These are phyloP conservation scores for Drosophila emarginata DNA, from an alignment of 2,888 invertebrate species.

Conservation along the genomic window DNA sequence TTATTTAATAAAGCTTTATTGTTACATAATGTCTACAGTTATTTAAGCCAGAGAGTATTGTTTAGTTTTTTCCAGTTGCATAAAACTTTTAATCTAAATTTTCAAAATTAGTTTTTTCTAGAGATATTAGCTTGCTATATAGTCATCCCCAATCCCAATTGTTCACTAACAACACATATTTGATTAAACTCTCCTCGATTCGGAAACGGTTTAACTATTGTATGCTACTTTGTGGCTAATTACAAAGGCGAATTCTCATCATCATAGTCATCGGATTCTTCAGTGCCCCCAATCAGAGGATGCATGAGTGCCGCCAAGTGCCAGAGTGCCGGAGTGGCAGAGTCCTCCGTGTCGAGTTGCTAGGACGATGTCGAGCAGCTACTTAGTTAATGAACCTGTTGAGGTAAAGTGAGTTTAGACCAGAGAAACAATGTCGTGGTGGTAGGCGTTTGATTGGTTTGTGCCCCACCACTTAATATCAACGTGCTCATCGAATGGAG, in stretches of 20 bases:
- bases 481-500: conserved; percentile 40
- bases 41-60: too few species aligned
- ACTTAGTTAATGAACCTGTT: conserved; percentile 75
- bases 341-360: conserved; percentile 44
- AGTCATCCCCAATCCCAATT: too few species aligned
- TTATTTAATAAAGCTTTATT: too few species aligned
- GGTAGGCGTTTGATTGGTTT: conserved; percentile 41
- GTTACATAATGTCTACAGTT: too few species aligned
- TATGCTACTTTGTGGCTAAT: conserved; percentile 51
- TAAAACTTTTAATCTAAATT: too few species aligned
- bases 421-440: conserved; percentile 27
- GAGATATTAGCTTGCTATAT: too few species aligned
- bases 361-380: conserved; percentile 50
- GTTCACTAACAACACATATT: too few species aligned
- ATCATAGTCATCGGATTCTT: conserved; percentile 16
- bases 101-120: too few species aligned
- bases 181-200: conserved; percentile 7
- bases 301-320: conserved; percentile 11
- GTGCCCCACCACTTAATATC: conserved; percentile 26
- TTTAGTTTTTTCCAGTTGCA: too few species aligned
- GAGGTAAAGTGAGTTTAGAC: conserved; percentile 56
- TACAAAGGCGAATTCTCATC: conserved; percentile 41
- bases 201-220: conserved; percentile 38
- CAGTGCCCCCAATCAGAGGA: conserved; percentile 18
- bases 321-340: too few species aligned